Percentiles rank a stretch among this genome's conserved stretches.
phyloP scores from a whole-genome alignment of 2,113 vertebrate genomes.

The Coptodon bakossiorum region DNA sequence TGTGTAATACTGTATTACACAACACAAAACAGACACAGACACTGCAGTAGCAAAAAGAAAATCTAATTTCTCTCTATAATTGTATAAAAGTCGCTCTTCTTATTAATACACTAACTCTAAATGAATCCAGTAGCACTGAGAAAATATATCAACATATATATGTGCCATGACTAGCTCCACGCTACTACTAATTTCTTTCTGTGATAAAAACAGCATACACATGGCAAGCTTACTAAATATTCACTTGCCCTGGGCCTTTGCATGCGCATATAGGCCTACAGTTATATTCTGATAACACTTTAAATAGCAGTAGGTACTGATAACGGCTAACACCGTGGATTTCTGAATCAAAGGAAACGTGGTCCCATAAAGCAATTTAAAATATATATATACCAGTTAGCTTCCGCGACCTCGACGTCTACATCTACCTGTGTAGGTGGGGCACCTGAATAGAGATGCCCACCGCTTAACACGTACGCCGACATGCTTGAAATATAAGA shows the following conservation, averaged over 20 bases:
- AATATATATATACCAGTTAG: not conserved
- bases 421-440: conserved; percentile 42
- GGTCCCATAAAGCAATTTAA: not conserved
- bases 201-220: not conserved
- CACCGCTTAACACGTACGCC: not conserved
- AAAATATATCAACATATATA: not conserved
- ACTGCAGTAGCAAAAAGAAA: not conserved
- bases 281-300: not conserved
- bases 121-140: not conserved
- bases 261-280: not conserved
- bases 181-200: not conserved
- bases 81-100: not conserved
- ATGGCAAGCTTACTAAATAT: not conserved
- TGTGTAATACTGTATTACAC: not conserved
- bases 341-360: not conserved
- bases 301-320: not conserved
- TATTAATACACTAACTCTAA: not conserved
- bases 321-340: not conserved
- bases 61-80: not conserved
- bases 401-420: not conserved
- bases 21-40: not conserved
- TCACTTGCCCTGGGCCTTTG: not conserved
- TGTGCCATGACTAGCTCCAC: not conserved
- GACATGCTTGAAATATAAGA: not conserved
- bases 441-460: not conserved